phyloP scores from a whole-genome alignment of 2,888 invertebrate genomes.

The Oligia latruncula region DNA sequence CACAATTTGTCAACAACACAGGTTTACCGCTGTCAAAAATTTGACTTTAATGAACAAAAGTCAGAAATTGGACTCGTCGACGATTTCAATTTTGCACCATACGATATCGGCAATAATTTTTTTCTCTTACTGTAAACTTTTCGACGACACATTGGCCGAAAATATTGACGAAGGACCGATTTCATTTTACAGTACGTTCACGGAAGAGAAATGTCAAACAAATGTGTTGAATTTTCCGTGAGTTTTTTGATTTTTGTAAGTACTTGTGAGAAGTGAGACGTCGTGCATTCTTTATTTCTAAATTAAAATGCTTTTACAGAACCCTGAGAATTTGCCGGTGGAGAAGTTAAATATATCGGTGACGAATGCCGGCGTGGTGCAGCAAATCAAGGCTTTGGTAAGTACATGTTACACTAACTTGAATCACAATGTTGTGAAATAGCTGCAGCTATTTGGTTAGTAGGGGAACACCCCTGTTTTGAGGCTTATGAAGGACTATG shows the following conservation, averaged over 20 bases:
- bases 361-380: constrained; percentile 87
- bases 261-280: constrained; percentile 5
- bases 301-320: constrained; percentile 81
- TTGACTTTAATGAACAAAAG: constrained; percentile 30
- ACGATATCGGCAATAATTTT: constrained; percentile 13
- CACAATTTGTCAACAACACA: neutral
- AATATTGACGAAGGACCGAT: constrained; percentile 11
- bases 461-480: constrained; percentile 43
- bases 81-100: constrained; percentile 50
- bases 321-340: constrained; percentile 90
- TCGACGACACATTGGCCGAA: neutral
- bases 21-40: constrained; percentile 21
- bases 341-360: constrained; percentile 85
- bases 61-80: constrained; percentile 62
- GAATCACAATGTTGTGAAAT: constrained; percentile 54
- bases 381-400: constrained; percentile 92
- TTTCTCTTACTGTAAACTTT: constrained; percentile 5
- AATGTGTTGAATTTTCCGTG: constrained; percentile 72
- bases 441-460: constrained; percentile 6
- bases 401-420: constrained; percentile 65
- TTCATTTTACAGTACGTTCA: constrained; percentile 13
- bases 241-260: constrained; percentile 55
- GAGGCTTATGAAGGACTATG: neutral
- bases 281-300: constrained; percentile 48
- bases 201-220: constrained; percentile 68